Evolutionary conservation across 1,140 invertebrate genomes (phyloP), one percentile per base, ranked within the genome.

Genomic region (Drosophila yakuba): DNA sequence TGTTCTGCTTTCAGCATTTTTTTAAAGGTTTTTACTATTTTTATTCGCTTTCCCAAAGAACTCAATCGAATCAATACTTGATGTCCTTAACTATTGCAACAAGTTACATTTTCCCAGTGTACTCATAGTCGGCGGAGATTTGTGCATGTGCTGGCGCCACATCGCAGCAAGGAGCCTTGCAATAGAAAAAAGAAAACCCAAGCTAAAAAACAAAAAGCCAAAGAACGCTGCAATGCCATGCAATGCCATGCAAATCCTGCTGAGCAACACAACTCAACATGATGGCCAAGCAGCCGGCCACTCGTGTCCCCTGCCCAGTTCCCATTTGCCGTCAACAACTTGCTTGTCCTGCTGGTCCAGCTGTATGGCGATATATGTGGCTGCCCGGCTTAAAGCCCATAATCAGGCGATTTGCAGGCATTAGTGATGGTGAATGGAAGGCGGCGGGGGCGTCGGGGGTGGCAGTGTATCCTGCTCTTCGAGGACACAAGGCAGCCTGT

Each of bases 351-450:
- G 54, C 71, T 58, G 48, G 44, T 68, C 52, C 47, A 23, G 41
- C 50, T n/a, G 47, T 62, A 52, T 58, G 60, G 38, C 44, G 60
- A 48, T 59, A 63, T 83, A 61, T 83, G 68, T 68, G 61, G 59
- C 74, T 59, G 60, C 28, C 71, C 36, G 56, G 62, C 74, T 69
- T 76, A 73, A 67, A 67, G 77, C 84, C 78, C 77, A 80, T 89
- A 88, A 88, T 88, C 84, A 78, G 84, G 54, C 84, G 73, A 88
- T 88, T 88, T 90, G 80, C 85, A 80, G 76, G 84, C 83, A 89
- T 86, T 86, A 88, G 60, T 28, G 64, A 44, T 35, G 47, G 44
- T 8, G 36, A 41, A 63, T 59, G 11, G 35, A 39, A 48, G 35
- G 45, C 51, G 38, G 23, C 43, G 41, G 64, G 20, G 20, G 2